phyloP scores from a whole-genome alignment of 2,113 vertebrate species.

The Hippopotamus amphibius region DNA sequence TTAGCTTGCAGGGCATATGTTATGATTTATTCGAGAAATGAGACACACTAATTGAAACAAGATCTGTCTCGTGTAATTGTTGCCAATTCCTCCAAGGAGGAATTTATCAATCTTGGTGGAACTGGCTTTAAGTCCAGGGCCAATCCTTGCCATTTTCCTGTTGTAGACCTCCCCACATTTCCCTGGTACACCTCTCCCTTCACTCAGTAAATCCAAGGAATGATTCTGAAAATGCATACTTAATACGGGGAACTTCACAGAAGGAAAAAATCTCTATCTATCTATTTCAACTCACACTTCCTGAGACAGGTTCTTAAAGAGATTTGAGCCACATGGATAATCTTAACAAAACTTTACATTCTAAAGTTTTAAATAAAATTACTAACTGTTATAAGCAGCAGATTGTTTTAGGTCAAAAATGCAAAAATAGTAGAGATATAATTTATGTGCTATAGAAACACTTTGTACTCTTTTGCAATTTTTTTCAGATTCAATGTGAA shows the following conservation, averaged over 20 bases:
- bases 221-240: slow-evolving; percentile 6
- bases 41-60: not conserved
- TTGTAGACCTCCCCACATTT: not conserved
- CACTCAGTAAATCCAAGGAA: not conserved
- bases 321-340: not conserved
- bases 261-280: not conserved
- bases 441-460: not conserved
- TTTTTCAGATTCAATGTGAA: not conserved
- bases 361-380: not conserved
- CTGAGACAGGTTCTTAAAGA: not conserved
- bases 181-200: not conserved
- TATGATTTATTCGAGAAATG: not conserved
- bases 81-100: not conserved
- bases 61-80: not conserved
- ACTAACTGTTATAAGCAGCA: not conserved
- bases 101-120: not conserved
- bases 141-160: not conserved
- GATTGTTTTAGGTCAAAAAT: not conserved
- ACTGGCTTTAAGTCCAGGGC: not conserved
- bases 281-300: not conserved
- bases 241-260: not conserved
- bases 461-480: not conserved
- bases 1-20: not conserved
- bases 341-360: not conserved
- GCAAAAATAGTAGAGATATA: not conserved